Evolutionary conservation across 2,888 invertebrate species (phyloP).

Genomic region (Philopedon plagiatum): DNA sequence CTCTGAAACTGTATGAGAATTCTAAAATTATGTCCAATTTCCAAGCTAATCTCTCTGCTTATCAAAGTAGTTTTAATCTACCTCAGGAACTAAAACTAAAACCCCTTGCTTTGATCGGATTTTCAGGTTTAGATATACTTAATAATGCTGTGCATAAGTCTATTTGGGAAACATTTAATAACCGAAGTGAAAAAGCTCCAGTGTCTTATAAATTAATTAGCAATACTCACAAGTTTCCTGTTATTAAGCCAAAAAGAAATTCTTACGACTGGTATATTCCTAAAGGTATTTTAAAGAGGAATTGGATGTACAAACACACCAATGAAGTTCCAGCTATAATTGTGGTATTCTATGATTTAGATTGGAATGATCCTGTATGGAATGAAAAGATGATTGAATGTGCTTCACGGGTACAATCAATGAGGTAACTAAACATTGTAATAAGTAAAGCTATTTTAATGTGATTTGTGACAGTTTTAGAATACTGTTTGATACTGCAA

Average conservation of each 20-base stretch:
- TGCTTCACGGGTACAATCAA: constrained; percentile 88
- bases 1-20: neutral
- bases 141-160: constrained; percentile 90
- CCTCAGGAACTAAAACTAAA: constrained; percentile 88
- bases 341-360: constrained; percentile 95
- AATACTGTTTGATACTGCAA: no score
- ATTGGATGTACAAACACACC: constrained; percentile 96
- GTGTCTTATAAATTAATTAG: constrained; percentile 87
- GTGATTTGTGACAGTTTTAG: no score
- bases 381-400: constrained; percentile 96
- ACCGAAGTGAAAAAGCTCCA: constrained; percentile 85
- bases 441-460: neutral
- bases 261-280: constrained; percentile 97
- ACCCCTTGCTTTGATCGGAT: constrained; percentile 88
- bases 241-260: constrained; percentile 87
- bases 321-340: constrained; percentile 92
- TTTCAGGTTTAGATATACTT: constrained; percentile 89
- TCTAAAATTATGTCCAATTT: constrained; percentile 36
- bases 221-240: constrained; percentile 89
- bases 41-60: constrained; percentile 50
- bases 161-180: constrained; percentile 94
- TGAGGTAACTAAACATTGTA: constrained; percentile 69
- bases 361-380: constrained; percentile 97
- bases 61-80: constrained; percentile 68
- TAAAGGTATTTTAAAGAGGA: constrained; percentile 92